Percentiles rank a stretch among this genome's conserved stretches.
Evolutionary conservation across 2,797 vertebrate species (phyloP).

Genomic region (Apogon hyalosoma): DNA sequence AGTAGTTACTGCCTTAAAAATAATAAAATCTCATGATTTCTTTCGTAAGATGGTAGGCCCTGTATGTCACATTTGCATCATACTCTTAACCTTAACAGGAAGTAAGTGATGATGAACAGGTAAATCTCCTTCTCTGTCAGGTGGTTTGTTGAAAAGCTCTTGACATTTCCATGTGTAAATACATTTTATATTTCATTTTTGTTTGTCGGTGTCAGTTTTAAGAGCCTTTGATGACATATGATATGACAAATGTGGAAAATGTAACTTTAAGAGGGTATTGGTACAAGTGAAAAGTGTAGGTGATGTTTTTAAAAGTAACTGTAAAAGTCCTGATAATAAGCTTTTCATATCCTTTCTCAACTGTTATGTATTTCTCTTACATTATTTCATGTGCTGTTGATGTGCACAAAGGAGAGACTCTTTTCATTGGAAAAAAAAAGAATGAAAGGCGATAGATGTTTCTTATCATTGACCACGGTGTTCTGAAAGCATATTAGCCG

Average conservation of each 20-base stretch:
- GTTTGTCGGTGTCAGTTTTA: constrained; percentile 32
- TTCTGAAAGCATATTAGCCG: constrained; percentile 1
- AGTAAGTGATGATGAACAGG: constrained; percentile 5
- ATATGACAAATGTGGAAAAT: constrained; percentile 24
- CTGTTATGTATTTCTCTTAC: constrained; percentile 50
- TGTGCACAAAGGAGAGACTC: constrained; percentile 28
- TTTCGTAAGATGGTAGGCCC: constrained; percentile 25
- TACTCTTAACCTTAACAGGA: constrained; percentile 49
- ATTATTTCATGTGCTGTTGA: constrained; percentile 47
- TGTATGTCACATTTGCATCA: constrained; percentile 37
- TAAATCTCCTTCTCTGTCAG: constrained; percentile 4
- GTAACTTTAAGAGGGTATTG: constrained; percentile 23
- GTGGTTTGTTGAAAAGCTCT: neutral
- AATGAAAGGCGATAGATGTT: neutral
- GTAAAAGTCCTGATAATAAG: constrained; percentile 33
- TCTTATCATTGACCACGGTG: constrained; percentile 7
- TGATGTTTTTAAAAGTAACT: constrained; percentile 21
- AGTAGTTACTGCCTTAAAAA: constrained; percentile 78
- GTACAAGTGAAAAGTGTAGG: constrained; percentile 11
- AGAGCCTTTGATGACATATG: constrained; percentile 44
- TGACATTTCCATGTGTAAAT: constrained; percentile 68
- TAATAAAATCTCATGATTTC: constrained; percentile 50
- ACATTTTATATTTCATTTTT: constrained; percentile 61
- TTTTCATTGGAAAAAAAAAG: constrained; percentile 15
- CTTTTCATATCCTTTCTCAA: constrained; percentile 37